phyloP scores from a whole-genome alignment of 2,797 vertebrate genomes.

The Molossus alvarezi region DNA sequence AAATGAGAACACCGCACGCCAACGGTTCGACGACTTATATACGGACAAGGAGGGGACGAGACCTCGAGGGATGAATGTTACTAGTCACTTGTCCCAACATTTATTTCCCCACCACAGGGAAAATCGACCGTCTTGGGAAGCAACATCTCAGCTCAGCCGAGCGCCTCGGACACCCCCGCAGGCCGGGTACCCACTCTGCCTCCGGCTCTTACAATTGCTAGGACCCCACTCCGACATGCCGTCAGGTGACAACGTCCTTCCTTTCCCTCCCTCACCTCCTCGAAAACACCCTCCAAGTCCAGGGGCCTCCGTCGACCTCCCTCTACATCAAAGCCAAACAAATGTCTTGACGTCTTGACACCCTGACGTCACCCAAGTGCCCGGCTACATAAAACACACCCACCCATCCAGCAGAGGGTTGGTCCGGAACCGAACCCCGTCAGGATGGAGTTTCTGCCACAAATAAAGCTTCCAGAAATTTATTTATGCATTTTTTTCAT shows the following conservation, averaged over 20 bases:
- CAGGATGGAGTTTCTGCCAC: accelerated
- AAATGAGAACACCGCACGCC: accelerated
- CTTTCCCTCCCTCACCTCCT: accelerated
- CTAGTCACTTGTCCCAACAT: accelerated
- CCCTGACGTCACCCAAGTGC: not conserved
- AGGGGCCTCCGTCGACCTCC: accelerated
- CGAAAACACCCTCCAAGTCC: accelerated
- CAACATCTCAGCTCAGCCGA: too few species aligned
- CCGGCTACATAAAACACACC: accelerated
- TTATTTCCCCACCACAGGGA: accelerated
- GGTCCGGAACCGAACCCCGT: accelerated
- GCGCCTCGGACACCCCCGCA: accelerated
- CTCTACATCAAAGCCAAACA: accelerated
- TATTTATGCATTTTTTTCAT: too few species aligned
- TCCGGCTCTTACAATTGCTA: too few species aligned
- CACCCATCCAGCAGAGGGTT: accelerated
- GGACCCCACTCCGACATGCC: too few species aligned
- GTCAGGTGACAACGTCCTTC: accelerated
- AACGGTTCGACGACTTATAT: accelerated
- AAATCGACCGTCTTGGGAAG: accelerated
- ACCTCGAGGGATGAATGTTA: accelerated
- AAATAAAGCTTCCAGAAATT: not conserved
- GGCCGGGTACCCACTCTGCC: accelerated
- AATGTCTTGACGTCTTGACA: accelerated
- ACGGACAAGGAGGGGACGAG: accelerated